Evolutionary conservation across 2,797 vertebrate genomes (phyloP), one percentile per base, ranked within the genome.

Genomic region (Halcyon chelicuti): DNA sequence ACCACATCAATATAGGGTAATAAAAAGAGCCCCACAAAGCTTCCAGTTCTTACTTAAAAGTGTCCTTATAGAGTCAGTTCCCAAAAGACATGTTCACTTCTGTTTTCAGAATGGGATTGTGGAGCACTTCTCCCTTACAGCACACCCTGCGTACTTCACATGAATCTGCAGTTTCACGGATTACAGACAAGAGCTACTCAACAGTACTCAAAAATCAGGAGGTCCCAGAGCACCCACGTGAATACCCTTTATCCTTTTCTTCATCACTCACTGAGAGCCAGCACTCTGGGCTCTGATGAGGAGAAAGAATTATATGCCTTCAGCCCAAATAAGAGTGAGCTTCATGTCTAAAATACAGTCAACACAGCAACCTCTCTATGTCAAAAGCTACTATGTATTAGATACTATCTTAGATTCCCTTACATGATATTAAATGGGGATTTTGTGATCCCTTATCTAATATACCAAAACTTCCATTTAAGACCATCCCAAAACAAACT

Each of bases 371-470:
- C 28, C 29, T 63, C 33, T 35, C 63, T 78, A 20, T 78, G 82
- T 90, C 83, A 88, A 86, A 82, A 90, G 76, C 39, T 83, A 52
- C 62, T 39, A 23, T 37, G 58, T 37, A 60, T 81, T 86, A 76
- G 47, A 75, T 86, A 42, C 42, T 58, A 87, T 18, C 51, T 86
- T 86, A 88, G 46, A 89, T 72, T 94, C 77, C 82, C 82, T 90
- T 57, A 88, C 71, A 86, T 49, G 51, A 94, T 97, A 97, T 96
- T 96, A 94, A 96, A 92, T 2, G 10, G 96, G 94, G 96, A 97
- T 93, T 97, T 96, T 88, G 82, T 82, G 90, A 95, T 97, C 96
- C 94, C 96, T 94, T 81, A 96, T 88, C 95, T 96, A 96, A 96
- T 96, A 97, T 76, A 94, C 70, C 3, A 1, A 74, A 81, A 73